A percentile compares a stretch with the other conserved stretches of the same genome.
phyloP scores from a whole-genome alignment of 1,140 invertebrate species.

The Zaprionus ornatus region DNA sequence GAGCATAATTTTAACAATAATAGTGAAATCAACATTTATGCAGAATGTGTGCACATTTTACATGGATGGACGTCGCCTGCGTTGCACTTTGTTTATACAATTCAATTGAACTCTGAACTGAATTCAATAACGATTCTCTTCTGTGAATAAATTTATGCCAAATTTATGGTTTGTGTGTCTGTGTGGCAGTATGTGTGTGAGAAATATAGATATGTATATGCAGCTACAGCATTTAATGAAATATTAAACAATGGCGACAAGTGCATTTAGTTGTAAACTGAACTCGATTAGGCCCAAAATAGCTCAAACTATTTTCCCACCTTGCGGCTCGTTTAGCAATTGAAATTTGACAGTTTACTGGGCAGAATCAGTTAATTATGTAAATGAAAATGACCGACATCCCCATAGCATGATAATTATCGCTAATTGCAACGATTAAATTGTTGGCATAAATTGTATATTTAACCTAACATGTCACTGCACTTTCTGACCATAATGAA shows the following conservation, averaged over 20 bases:
- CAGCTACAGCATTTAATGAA: conserved; percentile 43
- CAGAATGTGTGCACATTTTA: neutral
- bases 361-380: conserved; percentile 2
- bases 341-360: neutral
- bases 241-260: conserved; percentile 51
- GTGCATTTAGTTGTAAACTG: conserved; percentile 13
- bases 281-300: neutral
- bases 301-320: neutral
- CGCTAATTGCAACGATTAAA: conserved; percentile 14
- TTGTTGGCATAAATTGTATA: conserved; percentile 23
- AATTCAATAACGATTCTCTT: neutral
- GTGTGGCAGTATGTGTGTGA: conserved; percentile 2
- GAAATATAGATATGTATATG: too few relatives aligned
- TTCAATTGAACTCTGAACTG: neutral
- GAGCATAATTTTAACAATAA: neutral
- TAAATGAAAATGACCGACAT: conserved; percentile 6
- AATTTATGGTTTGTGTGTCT: conserved; percentile 8
- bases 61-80: neutral
- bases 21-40: neutral
- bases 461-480: conserved; percentile 15
- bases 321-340: neutral
- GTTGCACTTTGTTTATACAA: neutral
- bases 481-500: neutral
- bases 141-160: neutral
- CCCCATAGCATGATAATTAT: conserved; percentile 1